Evolutionary conservation across 2,888 invertebrate species (phyloP).

Genomic region (Tipula vernalis): DNA sequence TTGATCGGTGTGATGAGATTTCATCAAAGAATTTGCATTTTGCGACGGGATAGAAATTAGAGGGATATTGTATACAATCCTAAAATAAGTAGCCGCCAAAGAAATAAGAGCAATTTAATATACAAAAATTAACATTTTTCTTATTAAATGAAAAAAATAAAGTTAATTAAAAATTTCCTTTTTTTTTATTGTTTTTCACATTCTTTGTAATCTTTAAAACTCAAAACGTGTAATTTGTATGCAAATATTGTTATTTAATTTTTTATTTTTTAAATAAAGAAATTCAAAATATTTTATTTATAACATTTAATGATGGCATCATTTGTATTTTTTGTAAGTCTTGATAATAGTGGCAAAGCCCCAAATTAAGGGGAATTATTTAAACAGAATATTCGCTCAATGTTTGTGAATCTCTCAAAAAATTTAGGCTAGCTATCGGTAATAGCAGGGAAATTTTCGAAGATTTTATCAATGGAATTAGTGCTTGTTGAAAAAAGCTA

Average conservation of each 20-base stretch:
- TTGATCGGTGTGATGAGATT: slow-evolving; percentile 7
- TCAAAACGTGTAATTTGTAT: neutral
- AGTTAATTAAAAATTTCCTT: neutral
- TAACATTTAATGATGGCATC: neutral
- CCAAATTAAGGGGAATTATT: too few species aligned
- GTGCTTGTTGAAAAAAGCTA: too few species aligned
- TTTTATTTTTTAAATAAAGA: neutral
- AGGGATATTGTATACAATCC: neutral
- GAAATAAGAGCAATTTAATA: neutral
- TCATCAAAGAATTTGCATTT: neutral
- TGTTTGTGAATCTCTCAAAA: too few species aligned
- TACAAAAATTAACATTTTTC: neutral
- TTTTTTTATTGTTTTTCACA: neutral
- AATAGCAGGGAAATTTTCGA: too few species aligned
- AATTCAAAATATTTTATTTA: neutral
- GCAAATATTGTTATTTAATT: neutral
- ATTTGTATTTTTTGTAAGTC: too few species aligned
- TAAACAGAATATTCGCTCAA: too few species aligned
- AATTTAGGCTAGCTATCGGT: too few species aligned
- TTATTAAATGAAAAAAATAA: neutral
- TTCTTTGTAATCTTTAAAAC: neutral
- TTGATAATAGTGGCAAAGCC: too few species aligned
- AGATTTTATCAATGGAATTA: too few species aligned
- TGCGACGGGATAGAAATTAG: neutral
- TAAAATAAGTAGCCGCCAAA: neutral